These are phyloP conservation scores for Ctenopoma kingsleyae DNA, from an alignment of 2,797 vertebrate genomes.

Conservation along the genomic window DNA sequence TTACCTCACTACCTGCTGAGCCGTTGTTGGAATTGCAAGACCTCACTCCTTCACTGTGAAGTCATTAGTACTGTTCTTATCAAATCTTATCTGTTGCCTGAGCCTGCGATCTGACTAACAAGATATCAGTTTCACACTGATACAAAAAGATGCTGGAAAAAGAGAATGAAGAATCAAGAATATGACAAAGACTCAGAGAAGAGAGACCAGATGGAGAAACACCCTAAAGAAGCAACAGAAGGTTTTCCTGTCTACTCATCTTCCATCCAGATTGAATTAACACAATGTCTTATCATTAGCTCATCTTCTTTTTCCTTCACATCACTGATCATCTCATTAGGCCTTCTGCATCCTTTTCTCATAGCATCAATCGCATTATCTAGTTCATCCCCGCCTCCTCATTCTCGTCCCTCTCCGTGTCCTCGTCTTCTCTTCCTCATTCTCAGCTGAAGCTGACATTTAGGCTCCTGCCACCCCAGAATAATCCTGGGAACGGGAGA, in stretches of 20 bases:
- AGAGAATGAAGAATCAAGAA: too few relatives aligned
- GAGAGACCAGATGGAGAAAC: too few relatives aligned
- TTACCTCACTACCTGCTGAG: not conserved
- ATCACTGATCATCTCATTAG: slow-evolving; percentile 56
- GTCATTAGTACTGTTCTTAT: slow-evolving; percentile 8
- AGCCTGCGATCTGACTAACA: too few relatives aligned
- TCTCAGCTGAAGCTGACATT: slow-evolving; percentile 12
- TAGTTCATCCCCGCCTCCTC: slow-evolving; percentile 12
- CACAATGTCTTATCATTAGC: slow-evolving; percentile 64
- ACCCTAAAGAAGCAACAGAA: not conserved
- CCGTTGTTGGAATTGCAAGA: not conserved
- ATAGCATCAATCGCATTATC: slow-evolving; percentile 49
- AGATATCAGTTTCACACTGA: too few relatives aligned
- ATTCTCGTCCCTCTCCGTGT: not conserved
- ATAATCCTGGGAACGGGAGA: slow-evolving; percentile 17
- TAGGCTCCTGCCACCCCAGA: slow-evolving; percentile 32
- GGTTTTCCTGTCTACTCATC: not conserved
- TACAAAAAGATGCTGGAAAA: too few relatives aligned
- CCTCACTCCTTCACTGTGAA: not conserved
- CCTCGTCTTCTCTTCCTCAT: slow-evolving; percentile 7
- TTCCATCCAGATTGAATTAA: slow-evolving; percentile 45
- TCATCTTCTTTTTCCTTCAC: slow-evolving; percentile 36
- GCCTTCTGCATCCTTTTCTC: slow-evolving; percentile 37
- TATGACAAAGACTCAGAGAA: too few relatives aligned
- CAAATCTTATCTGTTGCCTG: not conserved